Evolutionary conservation across 2,113 vertebrate genomes (phyloP).

Genomic region (Elephantulus edwardii): DNA sequence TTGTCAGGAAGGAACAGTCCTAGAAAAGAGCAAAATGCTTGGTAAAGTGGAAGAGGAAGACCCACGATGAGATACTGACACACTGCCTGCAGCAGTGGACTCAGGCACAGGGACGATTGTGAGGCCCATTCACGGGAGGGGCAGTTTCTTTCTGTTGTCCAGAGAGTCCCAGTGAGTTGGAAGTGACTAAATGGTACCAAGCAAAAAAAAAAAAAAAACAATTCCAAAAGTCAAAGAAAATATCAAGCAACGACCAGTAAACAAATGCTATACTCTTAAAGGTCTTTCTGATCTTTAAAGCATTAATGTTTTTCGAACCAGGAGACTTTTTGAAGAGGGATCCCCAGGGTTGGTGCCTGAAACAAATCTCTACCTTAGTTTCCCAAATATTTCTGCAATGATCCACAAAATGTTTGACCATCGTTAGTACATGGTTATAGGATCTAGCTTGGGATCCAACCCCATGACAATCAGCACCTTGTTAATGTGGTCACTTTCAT

Average conservation of each 20-base stretch:
- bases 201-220: too few relatives aligned
- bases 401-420: accelerated
- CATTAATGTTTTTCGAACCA: too few relatives aligned
- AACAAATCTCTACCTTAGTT: background rate
- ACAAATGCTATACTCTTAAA: background rate
- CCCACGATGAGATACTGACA: too few relatives aligned
- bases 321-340: background rate
- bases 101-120: background rate
- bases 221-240: too few relatives aligned
- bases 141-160: background rate
- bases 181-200: too few relatives aligned
- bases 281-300: background rate
- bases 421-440: accelerated
- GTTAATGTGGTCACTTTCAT: accelerated
- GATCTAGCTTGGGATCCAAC: background rate
- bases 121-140: background rate
- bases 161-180: background rate
- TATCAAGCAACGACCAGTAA: background rate
- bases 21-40: background rate
- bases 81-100: background rate
- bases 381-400: background rate
- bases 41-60: background rate
- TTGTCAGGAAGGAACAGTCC: too few relatives aligned
- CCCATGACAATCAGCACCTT: too few relatives aligned
- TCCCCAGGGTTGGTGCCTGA: background rate